phyloP scores from a whole-genome alignment of 2,113 vertebrate genomes.

The Alligator mississippiensis region DNA sequence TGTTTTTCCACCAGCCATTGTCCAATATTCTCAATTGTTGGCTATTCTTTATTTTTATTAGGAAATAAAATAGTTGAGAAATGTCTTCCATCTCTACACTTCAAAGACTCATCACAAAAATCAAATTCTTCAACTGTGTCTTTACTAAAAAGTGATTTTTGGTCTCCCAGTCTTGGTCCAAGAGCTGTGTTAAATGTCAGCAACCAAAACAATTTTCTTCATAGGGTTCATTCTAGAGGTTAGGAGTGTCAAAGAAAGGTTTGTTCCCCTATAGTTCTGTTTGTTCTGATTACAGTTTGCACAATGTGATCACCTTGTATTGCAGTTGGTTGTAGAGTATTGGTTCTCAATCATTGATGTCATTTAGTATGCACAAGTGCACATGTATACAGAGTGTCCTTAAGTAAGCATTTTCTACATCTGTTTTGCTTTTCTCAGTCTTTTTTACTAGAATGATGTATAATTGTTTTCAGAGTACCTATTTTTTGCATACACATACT shows the following conservation, averaged over 20 bases:
- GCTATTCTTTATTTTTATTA: background rate
- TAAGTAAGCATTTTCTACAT: background rate
- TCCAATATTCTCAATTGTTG: background rate
- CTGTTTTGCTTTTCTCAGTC: conserved; percentile 1
- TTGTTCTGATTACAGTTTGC: conserved; percentile 14
- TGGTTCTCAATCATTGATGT: background rate
- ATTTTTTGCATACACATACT: background rate
- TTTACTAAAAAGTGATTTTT: background rate
- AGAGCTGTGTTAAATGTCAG: background rate
- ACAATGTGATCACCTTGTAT: background rate
- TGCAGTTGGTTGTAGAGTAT: background rate
- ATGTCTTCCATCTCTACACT: background rate
- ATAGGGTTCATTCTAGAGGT: background rate
- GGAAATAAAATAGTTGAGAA: background rate
- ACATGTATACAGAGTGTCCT: background rate
- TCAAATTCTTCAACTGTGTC: background rate
- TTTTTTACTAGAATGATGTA: background rate
- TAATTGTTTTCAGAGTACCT: background rate
- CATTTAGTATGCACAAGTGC: background rate
- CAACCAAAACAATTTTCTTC: background rate
- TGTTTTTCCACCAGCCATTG: background rate
- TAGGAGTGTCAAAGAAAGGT: background rate
- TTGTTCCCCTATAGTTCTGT: background rate
- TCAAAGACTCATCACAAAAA: background rate
- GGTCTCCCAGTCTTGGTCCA: background rate